These are phyloP conservation scores for Phoebastria nigripes DNA, from an alignment of 2,797 vertebrate genomes.

Conservation along the genomic window DNA sequence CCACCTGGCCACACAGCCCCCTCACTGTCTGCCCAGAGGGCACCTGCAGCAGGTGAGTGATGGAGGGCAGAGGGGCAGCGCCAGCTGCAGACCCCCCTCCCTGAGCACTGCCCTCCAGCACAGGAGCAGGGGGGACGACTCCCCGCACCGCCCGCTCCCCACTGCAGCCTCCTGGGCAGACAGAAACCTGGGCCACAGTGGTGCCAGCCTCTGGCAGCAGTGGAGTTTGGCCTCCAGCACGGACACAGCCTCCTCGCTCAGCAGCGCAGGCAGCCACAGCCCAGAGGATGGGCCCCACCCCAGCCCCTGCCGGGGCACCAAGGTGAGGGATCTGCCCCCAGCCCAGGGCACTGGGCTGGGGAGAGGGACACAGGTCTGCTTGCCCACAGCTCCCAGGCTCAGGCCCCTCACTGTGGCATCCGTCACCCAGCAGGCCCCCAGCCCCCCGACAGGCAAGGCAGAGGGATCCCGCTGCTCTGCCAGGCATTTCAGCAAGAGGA, in stretches of 20 bases:
- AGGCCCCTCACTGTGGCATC: rapidly evolving
- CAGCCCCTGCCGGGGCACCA: rapidly evolving
- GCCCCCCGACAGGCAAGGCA: rapidly evolving
- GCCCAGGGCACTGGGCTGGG: no score
- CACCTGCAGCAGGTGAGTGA: slow-evolving; percentile 59
- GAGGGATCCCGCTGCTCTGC: neutral
- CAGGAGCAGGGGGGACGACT: rapidly evolving
- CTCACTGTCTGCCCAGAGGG: neutral
- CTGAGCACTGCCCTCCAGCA: neutral
- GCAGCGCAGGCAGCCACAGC: slow-evolving; percentile 66
- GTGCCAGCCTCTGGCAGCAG: neutral
- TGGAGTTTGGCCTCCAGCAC: slow-evolving; percentile 26
- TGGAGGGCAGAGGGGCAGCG: neutral
- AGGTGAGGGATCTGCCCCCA: neutral
- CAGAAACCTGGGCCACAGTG: slow-evolving; percentile 59
- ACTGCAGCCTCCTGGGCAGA: slow-evolving; percentile 71
- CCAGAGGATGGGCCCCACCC: slow-evolving; percentile 9
- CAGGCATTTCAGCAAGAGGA: slow-evolving; percentile 62
- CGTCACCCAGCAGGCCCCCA: neutral
- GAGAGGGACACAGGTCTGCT: neutral
- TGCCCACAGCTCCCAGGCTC: neutral
- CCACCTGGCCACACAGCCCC: slow-evolving; percentile 57
- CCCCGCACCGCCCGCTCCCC: rapidly evolving
- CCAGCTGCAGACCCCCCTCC: rapidly evolving
- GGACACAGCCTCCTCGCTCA: slow-evolving; percentile 18